These are phyloP conservation scores for Chionoecetes opilio DNA, from an alignment of 1,140 invertebrate genomes.

Conservation along the genomic window DNA sequence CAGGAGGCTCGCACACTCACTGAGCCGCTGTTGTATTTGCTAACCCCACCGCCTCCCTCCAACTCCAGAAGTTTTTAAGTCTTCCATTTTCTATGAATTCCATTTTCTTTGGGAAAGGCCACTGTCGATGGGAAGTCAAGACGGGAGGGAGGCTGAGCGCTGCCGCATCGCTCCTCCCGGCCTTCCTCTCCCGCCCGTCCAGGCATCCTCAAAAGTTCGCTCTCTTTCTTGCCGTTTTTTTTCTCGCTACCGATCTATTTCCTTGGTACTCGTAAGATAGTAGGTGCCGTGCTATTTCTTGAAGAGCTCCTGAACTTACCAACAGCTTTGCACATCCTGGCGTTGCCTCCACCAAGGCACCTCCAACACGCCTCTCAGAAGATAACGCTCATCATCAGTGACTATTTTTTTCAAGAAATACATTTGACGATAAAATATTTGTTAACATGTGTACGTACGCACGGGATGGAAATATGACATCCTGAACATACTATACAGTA, in stretches of 20 bases:
- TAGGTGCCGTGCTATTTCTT: background rate
- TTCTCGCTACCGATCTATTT: background rate
- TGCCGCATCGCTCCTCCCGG: background rate
- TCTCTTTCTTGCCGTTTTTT: background rate
- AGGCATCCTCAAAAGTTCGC: background rate
- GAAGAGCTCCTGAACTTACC: background rate
- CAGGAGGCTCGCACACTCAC: conserved; percentile 62
- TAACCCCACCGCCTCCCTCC: conserved; percentile 54
- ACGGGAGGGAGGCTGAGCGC: conserved; percentile 33
- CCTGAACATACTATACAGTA: no score
- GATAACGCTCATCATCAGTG: no score
- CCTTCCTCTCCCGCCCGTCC: background rate
- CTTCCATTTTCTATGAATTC: conserved; percentile 74
- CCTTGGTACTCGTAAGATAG: background rate
- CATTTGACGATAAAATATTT: no score
- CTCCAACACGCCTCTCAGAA: background rate
- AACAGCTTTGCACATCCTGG: background rate
- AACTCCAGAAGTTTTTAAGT: conserved; percentile 73
- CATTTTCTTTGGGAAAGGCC: conserved; percentile 73
- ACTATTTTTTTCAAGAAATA: no score
- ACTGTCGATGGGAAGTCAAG: conserved; percentile 70
- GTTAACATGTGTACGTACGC: no score
- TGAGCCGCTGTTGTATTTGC: conserved; percentile 70
- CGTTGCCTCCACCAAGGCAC: background rate
- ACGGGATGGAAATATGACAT: no score